A percentile compares a stretch with the other conserved stretches of the same genome.
These are phyloP conservation scores for Meleagris gallopavo DNA, from an alignment of 2,113 vertebrate species.

Conservation along the genomic window DNA sequence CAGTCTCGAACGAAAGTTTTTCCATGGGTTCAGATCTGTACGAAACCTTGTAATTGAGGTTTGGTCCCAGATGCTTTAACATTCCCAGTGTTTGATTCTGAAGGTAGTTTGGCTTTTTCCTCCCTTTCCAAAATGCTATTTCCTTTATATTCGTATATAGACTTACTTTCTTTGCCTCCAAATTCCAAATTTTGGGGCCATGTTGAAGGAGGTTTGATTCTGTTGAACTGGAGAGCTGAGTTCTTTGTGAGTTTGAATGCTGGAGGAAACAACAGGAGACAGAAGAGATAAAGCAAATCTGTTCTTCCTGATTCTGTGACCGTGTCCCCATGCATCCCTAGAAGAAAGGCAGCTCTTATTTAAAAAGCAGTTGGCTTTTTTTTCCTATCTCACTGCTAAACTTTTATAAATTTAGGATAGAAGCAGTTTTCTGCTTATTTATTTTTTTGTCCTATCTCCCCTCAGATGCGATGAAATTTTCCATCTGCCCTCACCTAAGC, in stretches of 20 bases:
- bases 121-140: neutral
- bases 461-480: neutral
- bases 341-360: neutral
- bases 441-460: neutral
- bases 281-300: neutral
- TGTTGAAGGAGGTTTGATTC: neutral
- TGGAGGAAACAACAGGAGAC: neutral
- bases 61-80: neutral
- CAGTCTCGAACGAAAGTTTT: neutral
- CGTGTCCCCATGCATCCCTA: rapidly evolving
- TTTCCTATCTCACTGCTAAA: neutral
- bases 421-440: neutral
- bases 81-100: neutral
- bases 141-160: neutral
- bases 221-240: neutral
- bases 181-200: neutral
- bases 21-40: neutral
- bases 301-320: neutral
- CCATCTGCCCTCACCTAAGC: neutral
- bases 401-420: neutral
- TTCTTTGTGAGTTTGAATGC: neutral
- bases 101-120: neutral
- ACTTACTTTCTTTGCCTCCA: neutral
- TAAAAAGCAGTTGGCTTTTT: neutral
- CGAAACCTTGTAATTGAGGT: neutral